Base-by-base conservation (phyloP, 2,797 vertebrate genomes). In the Lithobates pipiens region DNA sequence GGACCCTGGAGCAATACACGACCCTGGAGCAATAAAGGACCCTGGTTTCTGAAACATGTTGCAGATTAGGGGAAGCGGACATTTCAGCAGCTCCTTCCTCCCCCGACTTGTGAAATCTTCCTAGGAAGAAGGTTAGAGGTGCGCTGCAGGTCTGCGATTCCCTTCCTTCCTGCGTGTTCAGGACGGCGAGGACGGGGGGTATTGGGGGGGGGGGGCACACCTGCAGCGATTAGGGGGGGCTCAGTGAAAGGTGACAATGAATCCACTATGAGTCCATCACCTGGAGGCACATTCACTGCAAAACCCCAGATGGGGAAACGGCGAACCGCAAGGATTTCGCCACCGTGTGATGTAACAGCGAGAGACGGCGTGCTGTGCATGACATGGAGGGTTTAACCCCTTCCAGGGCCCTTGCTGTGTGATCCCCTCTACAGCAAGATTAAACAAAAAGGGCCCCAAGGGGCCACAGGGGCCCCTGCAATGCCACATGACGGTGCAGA, bases 301-400 rank as follows among this genome's bases (percentile, higher is more conserved):
- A 82, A 72, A 67, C 15, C 85, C 61, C 50, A 46, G 77, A 86
- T 83, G 85, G 21, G 69, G 85, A 86, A 86, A 83, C 82, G 36
- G 54, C 3, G 18, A 68, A 86, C 85, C 85, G 78, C 85, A 86
- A 86, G 72, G 69, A 86, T 86, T 83, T 83, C 80, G 73, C 80
- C 54, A 78, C 3, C 5, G 4, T 10, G 32, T 86, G 80, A 82
- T 82, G 74, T 83, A 83, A 78, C 50, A 77, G 57, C 68, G 21
- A 75, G 73, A 83, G 5, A 34, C 57, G 42, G 16, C 54, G 57
- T 8, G 42, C 13, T 44, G 27, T 42, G 65, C 23, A 76, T 34
- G 21, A 10, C 8, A 25, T 16, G 76, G 15, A 7, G 9, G 25
- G 13, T 18, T 50, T 50, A 50, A 50, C 46, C 46, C 46, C 46